Evolutionary conservation across 2,888 invertebrate species (phyloP), one percentile per base, ranked within the genome.

Genomic region (Acholoe squamosa): DNA sequence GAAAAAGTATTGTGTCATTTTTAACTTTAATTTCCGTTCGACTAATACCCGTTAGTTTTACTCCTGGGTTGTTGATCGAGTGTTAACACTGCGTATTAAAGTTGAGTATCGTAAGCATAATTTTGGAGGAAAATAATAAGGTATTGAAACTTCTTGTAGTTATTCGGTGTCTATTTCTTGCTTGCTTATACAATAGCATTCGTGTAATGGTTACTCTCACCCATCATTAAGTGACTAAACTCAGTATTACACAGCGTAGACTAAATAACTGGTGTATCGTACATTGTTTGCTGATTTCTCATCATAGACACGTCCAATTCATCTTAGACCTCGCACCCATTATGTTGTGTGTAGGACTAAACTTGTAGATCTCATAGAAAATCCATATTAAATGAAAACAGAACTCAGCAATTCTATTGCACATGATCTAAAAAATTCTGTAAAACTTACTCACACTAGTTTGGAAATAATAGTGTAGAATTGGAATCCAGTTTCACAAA

Each of bases 281-380:
- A 71, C 28, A 28, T 71, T 71, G 71, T 71, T n/a, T 19, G 43
- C 43, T 43, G 28, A 71, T 61, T 28, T 71, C 22, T 71, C 31
- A n/a, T 71, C 28, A 71, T 28, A 3, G 71, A 71, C 71, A 71
- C 71, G 28, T 28, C 1, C 71, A 71, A 28, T 14, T 71, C 19
- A 71, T 71, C 12, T 5, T 71, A 71, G 71, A 71, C 31, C 12
- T 25, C 71, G 71, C 71, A 71, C 71, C 31, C 25, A 71, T 71
- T 25, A n/a, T 28, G 71, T 71, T 71, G 71, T 71, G 31, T 71
- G 71, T 71, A 71, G 71, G 71, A 71, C 71, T n/a, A 71, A 61
- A n/a, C 3, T 10, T 43, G 43, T 61, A 61, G 61, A 7, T 61
- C 5, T n/a, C n/a, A 7, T 61, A 61, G 61, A 61, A 61, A 61